Conservation (phyloP, 2,797 vertebrate genomes). For the Lophius americanus region DNA sequence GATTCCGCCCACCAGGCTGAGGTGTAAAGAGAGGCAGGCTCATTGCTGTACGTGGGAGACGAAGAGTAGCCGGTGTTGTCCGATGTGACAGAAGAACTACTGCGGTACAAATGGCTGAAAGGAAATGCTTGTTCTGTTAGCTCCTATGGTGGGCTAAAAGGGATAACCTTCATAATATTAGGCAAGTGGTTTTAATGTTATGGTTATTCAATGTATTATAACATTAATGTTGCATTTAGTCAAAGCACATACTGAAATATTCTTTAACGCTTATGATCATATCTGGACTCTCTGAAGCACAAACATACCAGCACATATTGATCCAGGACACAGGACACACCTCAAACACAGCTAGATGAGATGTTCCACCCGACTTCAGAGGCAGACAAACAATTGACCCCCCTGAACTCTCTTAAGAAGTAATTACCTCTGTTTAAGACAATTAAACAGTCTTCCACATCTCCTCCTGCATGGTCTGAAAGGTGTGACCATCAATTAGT, state of each 20-base stretch:
- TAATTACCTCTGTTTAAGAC: slow-evolving; percentile 49
- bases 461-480: slow-evolving; percentile 49
- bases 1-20: too few relatives aligned
- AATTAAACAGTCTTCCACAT: slow-evolving; percentile 37
- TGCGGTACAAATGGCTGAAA: too few relatives aligned
- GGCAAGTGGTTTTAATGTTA: too few relatives aligned
- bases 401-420: slow-evolving; percentile 30
- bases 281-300: background rate
- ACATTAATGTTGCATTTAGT: too few relatives aligned
- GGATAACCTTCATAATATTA: background rate
- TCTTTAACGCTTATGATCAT: background rate
- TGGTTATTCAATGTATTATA: background rate
- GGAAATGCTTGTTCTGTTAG: too few relatives aligned
- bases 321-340: background rate
- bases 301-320: slow-evolving; percentile 8
- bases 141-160: too few relatives aligned
- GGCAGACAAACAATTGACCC: slow-evolving; percentile 37
- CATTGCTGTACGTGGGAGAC: too few relatives aligned
- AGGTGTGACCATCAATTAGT: slow-evolving; percentile 65
- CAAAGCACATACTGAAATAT: too few relatives aligned
- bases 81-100: too few relatives aligned
- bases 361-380: slow-evolving; percentile 52
- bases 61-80: too few relatives aligned
- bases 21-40: too few relatives aligned
- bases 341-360: slow-evolving; percentile 33